Base-by-base conservation (phyloP, 2,888 invertebrate species). In the Caenorhabditis uteleia region DNA sequence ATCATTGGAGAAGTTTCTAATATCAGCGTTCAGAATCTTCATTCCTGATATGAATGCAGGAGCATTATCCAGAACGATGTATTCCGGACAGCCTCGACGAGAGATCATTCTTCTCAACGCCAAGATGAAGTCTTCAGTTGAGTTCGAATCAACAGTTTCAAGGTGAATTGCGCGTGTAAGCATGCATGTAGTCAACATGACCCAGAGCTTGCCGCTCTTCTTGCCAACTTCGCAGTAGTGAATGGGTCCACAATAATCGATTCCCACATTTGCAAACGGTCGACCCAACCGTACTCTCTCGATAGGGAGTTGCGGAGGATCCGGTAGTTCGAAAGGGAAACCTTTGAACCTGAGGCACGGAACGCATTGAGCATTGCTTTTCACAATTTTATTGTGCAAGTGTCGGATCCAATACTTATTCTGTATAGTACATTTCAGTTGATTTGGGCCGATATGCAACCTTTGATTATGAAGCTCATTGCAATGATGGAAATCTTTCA, bases 231-330 rank as follows among this genome's bases (percentile, higher is more conserved):
- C n/a, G 4, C 31, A 33, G 29, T 48, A 26, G 2, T 18, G 8
- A 2, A 56, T 3, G 2, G 48, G 48, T 0, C 56, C 56, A 26
- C 48, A 48, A 18, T 56, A 56, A 34, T 56, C 56, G 0, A 56
- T 8, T 1, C 56, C 56, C 0, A 23, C 5, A 25, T 34, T 18
- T 1, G 31, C 14, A 26, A 56, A 56, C 12, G 56, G 48, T 4
- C 36, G n/a, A n/a, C n/a, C n/a, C n/a, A n/a, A n/a, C n/a, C n/a
- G n/a, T n/a, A n/a, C n/a, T n/a, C n/a, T n/a, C n/a, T n/a, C n/a
- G n/a, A n/a, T n/a, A n/a, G n/a, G n/a, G n/a, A n/a, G n/a, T n/a
- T n/a, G n/a, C n/a, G n/a, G n/a, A n/a, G n/a, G n/a, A n/a, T n/a
- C n/a, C n/a, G n/a, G n/a, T n/a, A n/a, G n/a, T n/a, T n/a, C n/a